Evolutionary conservation across 2,888 invertebrate genomes (phyloP), one percentile per base, ranked within the genome.

Genomic region (Drosophila mercatorum): DNA sequence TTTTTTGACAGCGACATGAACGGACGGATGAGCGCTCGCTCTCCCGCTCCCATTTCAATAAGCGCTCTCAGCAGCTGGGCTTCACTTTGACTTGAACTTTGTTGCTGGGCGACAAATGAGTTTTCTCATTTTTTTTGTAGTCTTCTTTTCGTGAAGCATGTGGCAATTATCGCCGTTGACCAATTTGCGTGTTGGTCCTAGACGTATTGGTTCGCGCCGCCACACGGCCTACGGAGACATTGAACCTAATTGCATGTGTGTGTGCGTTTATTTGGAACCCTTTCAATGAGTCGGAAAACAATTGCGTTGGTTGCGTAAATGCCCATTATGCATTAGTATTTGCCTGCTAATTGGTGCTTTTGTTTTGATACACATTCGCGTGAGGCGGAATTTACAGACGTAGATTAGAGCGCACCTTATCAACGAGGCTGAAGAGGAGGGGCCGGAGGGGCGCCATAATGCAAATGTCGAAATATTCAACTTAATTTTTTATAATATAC

Each of bases 341-440:
- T 83, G 85, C 80, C 83, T 88, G 41, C 85, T 81, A 84, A 85
- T 85, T 85, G 74, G 61, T 83, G 70, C 67, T 76, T 88, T 88
- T 86, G 88, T 86, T 86, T 86, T 86, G 88, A 78, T 88, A 86
- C 83, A 67, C 60, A 49, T 83, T 86, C 81, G 77, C 57, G 58
- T 66, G 56, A 59, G 66, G 43, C 65, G 60, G 43, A 47, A 43
- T 49, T 38, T 49, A 51, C 26, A 41, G 38, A 51, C 55, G 28
- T 44, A 74, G 70, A 72, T 75, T 53, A 63, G 26, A 36, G 36
- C 26, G 38, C 63, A 28, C 26, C 77, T 85, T 88, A 88, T 85
- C 84, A 83, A 68, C 65, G 49, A 58, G 31, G 64, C 55, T 65
- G 66, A 22, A 22, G 22, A 22, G 22, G 1, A 17, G 22, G 11